phyloP scores from a whole-genome alignment of 2,113 vertebrate species.

The Plectropomus leopardus region DNA sequence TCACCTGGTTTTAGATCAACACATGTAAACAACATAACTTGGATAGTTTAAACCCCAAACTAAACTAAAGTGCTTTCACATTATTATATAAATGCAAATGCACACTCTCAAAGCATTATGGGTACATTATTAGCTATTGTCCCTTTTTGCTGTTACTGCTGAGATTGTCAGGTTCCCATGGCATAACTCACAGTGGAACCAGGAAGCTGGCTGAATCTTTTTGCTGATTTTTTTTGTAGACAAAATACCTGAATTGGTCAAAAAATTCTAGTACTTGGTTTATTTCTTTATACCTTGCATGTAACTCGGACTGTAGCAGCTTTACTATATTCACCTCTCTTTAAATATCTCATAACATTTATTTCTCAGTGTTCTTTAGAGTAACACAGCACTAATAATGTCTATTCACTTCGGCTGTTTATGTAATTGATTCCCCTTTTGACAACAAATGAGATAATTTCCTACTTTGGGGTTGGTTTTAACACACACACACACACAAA shows the following conservation, averaged over 20 bases:
- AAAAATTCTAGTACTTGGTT: too few relatives aligned
- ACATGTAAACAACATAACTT: conserved; percentile 44
- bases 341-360: background rate
- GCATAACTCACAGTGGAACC: background rate
- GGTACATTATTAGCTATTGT: background rate
- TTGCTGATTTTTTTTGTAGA: too few relatives aligned
- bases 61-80: conserved; percentile 39
- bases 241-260: too few relatives aligned
- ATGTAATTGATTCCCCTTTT: conserved; percentile 47
- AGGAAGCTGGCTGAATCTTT: too few relatives aligned
- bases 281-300: too few relatives aligned
- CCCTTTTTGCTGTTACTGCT: background rate
- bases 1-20: conserved; percentile 34
- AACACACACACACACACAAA: too few relatives aligned
- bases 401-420: conserved; percentile 45
- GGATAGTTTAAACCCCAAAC: conserved; percentile 25
- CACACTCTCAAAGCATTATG: background rate
- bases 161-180: background rate
- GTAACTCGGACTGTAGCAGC: too few relatives aligned
- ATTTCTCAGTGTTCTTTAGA: background rate
- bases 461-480: background rate
- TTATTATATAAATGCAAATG: background rate
- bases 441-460: conserved; percentile 43
- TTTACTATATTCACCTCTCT: too few relatives aligned
- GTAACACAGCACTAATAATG: background rate